Evolutionary conservation across 2,797 vertebrate species (phyloP).

Genomic region (Enteromius paludinosus): DNA sequence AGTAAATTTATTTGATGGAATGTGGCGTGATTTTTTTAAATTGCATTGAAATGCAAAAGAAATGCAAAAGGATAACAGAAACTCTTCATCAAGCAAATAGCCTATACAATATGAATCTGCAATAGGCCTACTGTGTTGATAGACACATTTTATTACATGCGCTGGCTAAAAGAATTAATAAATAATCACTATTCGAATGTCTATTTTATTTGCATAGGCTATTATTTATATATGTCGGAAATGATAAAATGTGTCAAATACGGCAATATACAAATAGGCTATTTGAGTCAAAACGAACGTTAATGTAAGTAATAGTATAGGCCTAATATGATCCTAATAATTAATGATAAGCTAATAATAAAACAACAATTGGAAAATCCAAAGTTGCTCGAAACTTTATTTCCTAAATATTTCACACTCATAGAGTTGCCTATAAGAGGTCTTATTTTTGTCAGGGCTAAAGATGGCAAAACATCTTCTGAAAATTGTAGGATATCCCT

Average conservation of each 20-base stretch:
- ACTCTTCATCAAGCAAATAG: no score
- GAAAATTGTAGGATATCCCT: neutral
- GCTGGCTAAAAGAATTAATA: neutral
- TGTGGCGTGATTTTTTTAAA: neutral
- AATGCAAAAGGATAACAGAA: neutral
- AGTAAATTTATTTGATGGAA: neutral
- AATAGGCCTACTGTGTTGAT: neutral
- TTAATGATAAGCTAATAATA: neutral
- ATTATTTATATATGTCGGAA: neutral
- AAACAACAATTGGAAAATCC: neutral
- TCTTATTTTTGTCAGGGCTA: neutral
- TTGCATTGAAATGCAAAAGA: neutral
- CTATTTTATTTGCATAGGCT: neutral
- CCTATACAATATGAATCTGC: neutral
- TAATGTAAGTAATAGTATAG: neutral
- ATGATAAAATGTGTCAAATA: neutral
- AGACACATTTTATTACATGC: neutral
- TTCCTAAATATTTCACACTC: neutral
- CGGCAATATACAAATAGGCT: neutral
- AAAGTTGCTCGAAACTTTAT: neutral
- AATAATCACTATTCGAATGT: neutral
- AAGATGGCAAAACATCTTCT: neutral
- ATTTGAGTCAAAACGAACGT: neutral
- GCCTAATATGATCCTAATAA: neutral
- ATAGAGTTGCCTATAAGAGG: neutral